A percentile compares a stretch with the other conserved stretches of the same genome.
Conservation (phyloP, 2,113 vertebrate genomes). For the Cromileptes altivelis region DNA sequence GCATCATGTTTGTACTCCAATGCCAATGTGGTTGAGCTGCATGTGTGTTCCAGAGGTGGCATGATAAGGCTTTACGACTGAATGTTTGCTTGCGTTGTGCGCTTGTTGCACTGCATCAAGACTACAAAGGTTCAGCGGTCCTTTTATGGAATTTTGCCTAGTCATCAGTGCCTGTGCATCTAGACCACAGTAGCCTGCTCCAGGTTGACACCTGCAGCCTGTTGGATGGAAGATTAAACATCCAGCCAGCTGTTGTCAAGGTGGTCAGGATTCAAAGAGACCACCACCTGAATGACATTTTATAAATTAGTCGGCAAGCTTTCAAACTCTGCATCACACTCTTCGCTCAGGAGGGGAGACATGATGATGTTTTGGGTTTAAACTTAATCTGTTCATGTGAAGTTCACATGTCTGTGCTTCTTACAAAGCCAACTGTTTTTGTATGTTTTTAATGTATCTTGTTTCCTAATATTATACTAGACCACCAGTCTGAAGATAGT, state of each 20-base stretch:
- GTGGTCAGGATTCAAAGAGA: background rate
- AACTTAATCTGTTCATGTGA: constrained; percentile 7
- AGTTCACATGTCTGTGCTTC: background rate
- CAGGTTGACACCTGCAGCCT: too few relatives aligned
- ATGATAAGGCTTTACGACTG: too few relatives aligned
- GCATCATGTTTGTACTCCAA: too few relatives aligned
- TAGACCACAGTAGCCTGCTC: too few relatives aligned
- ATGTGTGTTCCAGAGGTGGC: too few relatives aligned
- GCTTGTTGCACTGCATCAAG: too few relatives aligned
- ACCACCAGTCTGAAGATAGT: background rate
- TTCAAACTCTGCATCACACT: background rate
- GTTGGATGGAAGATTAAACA: background rate
- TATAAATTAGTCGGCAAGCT: background rate
- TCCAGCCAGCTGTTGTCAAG: background rate
- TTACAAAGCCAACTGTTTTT: background rate
- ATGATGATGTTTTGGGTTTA: background rate
- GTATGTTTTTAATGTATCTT: background rate
- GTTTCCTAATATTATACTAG: background rate
- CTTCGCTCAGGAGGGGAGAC: background rate
- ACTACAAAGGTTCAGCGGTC: too few relatives aligned
- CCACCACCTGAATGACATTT: background rate
- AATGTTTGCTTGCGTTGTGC: too few relatives aligned
- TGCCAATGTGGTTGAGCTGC: too few relatives aligned
- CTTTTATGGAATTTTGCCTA: too few relatives aligned
- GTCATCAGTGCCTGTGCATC: too few relatives aligned